Base-by-base conservation (phyloP, 2,888 invertebrate genomes). In the Agonopterix subpropinquella region DNA sequence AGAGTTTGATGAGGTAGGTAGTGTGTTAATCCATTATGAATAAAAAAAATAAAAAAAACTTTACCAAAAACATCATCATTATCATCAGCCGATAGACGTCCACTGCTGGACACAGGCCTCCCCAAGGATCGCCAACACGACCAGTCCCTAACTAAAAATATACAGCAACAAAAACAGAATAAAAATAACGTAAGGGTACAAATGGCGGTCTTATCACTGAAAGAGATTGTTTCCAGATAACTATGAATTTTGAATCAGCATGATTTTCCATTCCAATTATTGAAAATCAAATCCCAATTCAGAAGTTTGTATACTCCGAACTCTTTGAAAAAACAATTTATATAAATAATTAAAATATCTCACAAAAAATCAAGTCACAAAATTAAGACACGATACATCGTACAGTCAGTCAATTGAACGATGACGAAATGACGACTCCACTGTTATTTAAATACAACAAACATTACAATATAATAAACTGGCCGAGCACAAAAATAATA, bases 401-500 rank as follows among this genome's bases (percentile, higher is more conserved):
- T 59, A 56, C 59, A 41, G 35, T 9, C 53, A 54, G 49, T 54
- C 55, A 52, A 51, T 56, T 64, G 64, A 62, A 72, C 75, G 72
- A 73, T 73, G 70, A 75, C 66, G 73, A 72, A 69, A 69, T 69
- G 70, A 70, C 72, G 68, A 67, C 70, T 68, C 66, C 63, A 71
- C 69, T 67, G 65, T 70, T 75, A 78, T 78, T 77, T 75, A 78
- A 77, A 79, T 77, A 63, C 70, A 65, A 73, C 76, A 73, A 73
- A 78, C 76, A 76, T 74, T 77, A 83, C 82, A 83, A 76, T 84
- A 81, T 82, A 82, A 83, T 83, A 84, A 80, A 79, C 67, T 61
- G 60, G 41, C 47, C 47, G 47, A 18, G 36, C 39, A 10, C 65
- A 66, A 76, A 80, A 69, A 73, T 70, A 74, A 80, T 71, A 76